Evolutionary conservation across 2,797 vertebrate genomes (phyloP).

Genomic region (Kryptopterus vitreolus): DNA sequence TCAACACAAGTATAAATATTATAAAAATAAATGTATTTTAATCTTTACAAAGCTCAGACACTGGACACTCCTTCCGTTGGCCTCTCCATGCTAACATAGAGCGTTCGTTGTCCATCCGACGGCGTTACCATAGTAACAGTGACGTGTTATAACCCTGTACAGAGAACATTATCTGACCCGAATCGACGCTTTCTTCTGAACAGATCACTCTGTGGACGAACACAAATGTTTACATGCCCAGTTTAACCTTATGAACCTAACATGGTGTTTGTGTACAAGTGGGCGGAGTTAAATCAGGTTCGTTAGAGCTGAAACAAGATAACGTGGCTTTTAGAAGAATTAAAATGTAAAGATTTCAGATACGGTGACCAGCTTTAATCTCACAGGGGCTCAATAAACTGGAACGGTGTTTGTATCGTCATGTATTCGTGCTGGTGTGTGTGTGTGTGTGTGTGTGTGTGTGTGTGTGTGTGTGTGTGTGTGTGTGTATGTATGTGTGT

Average conservation of each 20-base stretch:
- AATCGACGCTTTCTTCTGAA: no score
- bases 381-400: neutral
- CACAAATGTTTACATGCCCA: neutral
- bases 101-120: no score
- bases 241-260: neutral
- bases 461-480: neutral
- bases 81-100: no score
- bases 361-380: neutral
- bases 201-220: no score
- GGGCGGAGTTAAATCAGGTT: conserved; percentile 13
- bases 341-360: conserved; percentile 18
- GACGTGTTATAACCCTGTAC: no score
- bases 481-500: neutral
- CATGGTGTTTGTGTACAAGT: neutral
- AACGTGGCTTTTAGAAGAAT: conserved; percentile 2
- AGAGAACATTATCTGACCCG: no score
- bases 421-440: neutral
- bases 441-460: conserved; percentile 22
- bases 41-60: no score
- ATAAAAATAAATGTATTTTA: no score
- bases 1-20: no score
- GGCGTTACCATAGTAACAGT: no score
- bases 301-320: neutral
- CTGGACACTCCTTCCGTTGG: no score
- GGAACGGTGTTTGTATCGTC: neutral